These are phyloP conservation scores for Leptoteleia sp. DNA, from an alignment of 1,140 invertebrate genomes.

Conservation along the genomic window DNA sequence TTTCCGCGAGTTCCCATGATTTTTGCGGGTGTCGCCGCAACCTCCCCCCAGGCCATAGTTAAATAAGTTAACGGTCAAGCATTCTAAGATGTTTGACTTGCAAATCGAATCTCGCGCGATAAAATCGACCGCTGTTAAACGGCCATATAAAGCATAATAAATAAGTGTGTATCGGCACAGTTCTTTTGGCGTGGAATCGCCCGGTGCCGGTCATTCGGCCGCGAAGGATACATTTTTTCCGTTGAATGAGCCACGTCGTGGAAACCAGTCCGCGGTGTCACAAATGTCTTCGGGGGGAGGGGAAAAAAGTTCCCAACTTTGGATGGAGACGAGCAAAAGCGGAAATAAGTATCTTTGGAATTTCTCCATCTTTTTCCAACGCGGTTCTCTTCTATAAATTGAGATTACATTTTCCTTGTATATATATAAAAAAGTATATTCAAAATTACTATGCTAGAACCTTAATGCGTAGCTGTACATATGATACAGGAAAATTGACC, in stretches of 20 bases:
- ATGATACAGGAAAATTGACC: no score
- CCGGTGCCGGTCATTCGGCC: constrained; percentile 56
- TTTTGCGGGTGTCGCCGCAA: constrained; percentile 47
- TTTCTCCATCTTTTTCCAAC: constrained; percentile 19
- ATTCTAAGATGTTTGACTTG: constrained; percentile 57
- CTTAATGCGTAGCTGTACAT: no score
- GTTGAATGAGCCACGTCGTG: constrained; percentile 62
- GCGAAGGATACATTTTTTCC: constrained; percentile 38
- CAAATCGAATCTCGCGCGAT: constrained; percentile 60
- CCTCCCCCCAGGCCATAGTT: constrained; percentile 42
- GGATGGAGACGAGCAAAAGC: constrained; percentile 12
- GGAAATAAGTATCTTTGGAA: constrained; percentile 35
- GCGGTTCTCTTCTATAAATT: no score
- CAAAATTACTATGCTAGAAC: no score
- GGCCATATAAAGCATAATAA: constrained; percentile 14
- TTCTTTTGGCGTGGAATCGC: constrained; percentile 22
- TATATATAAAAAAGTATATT: no score
- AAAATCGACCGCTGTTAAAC: constrained; percentile 50
- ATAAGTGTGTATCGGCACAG: not conserved
- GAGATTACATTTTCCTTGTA: no score
- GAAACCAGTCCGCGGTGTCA: constrained; percentile 30
- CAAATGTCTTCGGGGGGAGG: constrained; percentile 27
- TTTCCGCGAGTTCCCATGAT: constrained; percentile 45
- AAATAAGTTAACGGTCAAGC: constrained; percentile 61
- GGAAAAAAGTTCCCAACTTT: constrained; percentile 16